Percentiles rank a stretch among this genome's conserved stretches.
phyloP scores from a whole-genome alignment of 2,113 vertebrate species.

The Channa argus region DNA sequence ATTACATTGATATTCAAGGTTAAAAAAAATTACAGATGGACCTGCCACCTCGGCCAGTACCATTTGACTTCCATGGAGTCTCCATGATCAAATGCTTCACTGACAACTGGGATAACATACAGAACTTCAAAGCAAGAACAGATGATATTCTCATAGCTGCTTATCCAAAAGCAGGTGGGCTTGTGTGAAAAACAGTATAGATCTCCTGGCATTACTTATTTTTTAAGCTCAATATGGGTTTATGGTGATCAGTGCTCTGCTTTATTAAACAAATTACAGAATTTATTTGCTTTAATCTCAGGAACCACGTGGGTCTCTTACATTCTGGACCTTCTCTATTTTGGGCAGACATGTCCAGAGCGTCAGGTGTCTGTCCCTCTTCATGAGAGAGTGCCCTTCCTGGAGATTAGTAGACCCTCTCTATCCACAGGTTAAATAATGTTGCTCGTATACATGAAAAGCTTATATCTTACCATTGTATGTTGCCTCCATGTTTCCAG shows the following conservation, averaged over 20 bases:
- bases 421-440: conserved; percentile 29
- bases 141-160: conserved; percentile 87
- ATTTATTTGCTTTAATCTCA: conserved; percentile 46
- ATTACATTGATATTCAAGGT: background rate
- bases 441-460: background rate
- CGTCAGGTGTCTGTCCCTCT: conserved; percentile 70
- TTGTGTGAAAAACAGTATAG: background rate
- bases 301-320: conserved; percentile 86
- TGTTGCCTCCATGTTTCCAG: background rate
- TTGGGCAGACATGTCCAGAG: conserved; percentile 60
- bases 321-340: conserved; percentile 80
- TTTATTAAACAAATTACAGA: background rate
- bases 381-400: conserved; percentile 79
- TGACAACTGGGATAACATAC: conserved; percentile 83
- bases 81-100: conserved; percentile 66
- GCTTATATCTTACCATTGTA: too few species aligned
- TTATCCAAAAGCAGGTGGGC: conserved; percentile 87
- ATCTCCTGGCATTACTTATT: background rate
- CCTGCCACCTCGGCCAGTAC: conserved; percentile 25
- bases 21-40: conserved; percentile 48
- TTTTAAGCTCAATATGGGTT: background rate
- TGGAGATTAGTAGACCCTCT: conserved; percentile 66
- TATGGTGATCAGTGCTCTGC: background rate
- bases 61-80: conserved; percentile 79
- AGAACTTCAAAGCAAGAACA: conserved; percentile 83